Conservation (phyloP, 2,888 invertebrate species). For the Dexiosoma caninum region DNA sequence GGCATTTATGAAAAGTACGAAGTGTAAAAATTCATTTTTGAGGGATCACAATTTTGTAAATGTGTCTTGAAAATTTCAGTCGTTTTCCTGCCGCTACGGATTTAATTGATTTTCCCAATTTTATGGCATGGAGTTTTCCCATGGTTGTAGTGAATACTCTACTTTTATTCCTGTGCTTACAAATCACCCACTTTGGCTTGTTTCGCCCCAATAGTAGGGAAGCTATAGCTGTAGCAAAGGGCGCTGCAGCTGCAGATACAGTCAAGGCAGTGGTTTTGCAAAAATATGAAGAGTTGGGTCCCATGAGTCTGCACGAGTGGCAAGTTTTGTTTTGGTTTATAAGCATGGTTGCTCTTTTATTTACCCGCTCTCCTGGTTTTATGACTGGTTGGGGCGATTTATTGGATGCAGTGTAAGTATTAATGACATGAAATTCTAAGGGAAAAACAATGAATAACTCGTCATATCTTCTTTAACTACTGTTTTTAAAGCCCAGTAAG, state of each 20-base stretch:
- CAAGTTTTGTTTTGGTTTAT: conserved; percentile 58
- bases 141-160: conserved; percentile 63
- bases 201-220: conserved; percentile 67
- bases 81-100: conserved; percentile 70
- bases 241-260: conserved; percentile 24
- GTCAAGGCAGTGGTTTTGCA: conserved; percentile 51
- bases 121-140: conserved; percentile 68
- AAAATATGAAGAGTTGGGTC: conserved; percentile 58
- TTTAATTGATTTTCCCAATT: conserved; percentile 68
- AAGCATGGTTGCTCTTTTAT: conserved; percentile 52
- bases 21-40: background rate
- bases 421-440: background rate
- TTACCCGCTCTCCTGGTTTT: conserved; percentile 58
- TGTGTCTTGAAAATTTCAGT: conserved; percentile 57
- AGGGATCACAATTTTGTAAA: background rate
- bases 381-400: conserved; percentile 59
- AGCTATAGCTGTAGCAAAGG: conserved; percentile 54
- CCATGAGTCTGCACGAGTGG: conserved; percentile 58
- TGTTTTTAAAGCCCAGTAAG: conserved; percentile 65
- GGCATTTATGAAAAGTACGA: conserved; percentile 83
- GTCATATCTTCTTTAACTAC: background rate
- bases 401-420: conserved; percentile 49
- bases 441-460: too few relatives aligned
- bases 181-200: conserved; percentile 71
- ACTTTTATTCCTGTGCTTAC: conserved; percentile 66